Conservation (phyloP, 2,113 vertebrate genomes). For the Ochotona curzoniae region DNA sequence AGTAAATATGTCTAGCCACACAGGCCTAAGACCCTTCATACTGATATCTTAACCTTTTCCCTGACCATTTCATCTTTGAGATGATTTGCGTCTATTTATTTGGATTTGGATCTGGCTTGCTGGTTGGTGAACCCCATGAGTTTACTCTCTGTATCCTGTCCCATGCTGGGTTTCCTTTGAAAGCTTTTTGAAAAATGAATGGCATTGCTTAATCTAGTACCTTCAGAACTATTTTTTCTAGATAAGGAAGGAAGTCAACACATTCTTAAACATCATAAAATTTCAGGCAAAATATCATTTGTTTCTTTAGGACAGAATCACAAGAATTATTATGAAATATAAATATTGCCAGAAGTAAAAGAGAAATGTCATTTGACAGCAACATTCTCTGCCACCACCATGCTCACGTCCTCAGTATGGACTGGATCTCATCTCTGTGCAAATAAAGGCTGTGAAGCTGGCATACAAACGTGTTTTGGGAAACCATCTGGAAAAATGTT, state of each 20-base stretch:
- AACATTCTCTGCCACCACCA: neutral
- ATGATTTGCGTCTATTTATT: conserved; percentile 42
- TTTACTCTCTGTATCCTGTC: conserved; percentile 64
- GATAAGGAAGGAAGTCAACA: neutral
- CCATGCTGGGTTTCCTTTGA: conserved; percentile 68
- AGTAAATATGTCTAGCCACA: conserved; percentile 8
- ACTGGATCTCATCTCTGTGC: conserved; percentile 4
- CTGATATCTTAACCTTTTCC: conserved; percentile 1
- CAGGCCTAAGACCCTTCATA: neutral
- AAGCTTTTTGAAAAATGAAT: conserved; percentile 63
- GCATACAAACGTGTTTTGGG: neutral
- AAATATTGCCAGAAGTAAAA: conserved; percentile 55
- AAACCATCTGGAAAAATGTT: neutral
- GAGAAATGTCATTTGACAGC: conserved; percentile 28
- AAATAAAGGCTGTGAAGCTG: conserved; percentile 16
- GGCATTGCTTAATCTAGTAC: conserved; percentile 60
- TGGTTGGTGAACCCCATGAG: neutral
- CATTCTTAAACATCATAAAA: conserved; percentile 63
- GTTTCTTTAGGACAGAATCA: conserved; percentile 64
- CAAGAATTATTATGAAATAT: conserved; percentile 62
- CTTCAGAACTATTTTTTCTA: conserved; percentile 50
- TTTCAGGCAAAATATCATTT: conserved; percentile 58
- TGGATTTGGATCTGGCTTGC: conserved; percentile 58
- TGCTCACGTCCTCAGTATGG: neutral
- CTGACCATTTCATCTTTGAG: conserved; percentile 16